Base-by-base conservation (phyloP, 2,113 vertebrate genomes). In the Xenotilapia caudafasciata region DNA sequence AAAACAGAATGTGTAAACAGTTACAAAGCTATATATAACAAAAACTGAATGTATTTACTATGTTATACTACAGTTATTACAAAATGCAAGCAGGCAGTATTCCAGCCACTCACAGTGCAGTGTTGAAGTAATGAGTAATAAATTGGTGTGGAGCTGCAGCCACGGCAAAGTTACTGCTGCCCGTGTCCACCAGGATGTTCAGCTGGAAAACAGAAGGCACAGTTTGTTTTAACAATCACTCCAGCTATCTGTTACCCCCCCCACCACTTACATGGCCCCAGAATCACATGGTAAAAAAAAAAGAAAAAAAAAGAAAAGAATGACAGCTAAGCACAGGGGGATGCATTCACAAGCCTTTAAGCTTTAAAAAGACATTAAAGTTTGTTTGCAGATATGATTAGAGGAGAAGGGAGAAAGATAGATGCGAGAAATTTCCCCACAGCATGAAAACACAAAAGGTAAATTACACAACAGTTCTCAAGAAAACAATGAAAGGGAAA, bases 161-260 rank as follows among this genome's bases (percentile, higher is more conserved):
- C 84, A 99, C 98, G 1, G 99, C 98, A 83, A 99, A 99, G 97
- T 99, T 99, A 91, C 99, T 99, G 97, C 99, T 99, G 62, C 99
- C 99, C 0, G 99, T 99, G 89, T 99, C 99, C 55, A 99, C 97
- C 90, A 99, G 97, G 93, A 99, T 98, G 95, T 99, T 99, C 62
- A 99, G 92, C 99, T 99, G 97, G 14, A 95, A 93, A 75, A 93
- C 79, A 96, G 54, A 70, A 82, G 53, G 35, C 15, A 70, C 26
- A 53, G 54, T 68, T 73, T 86, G 23, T 31, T 84, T 87, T 80
- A 89, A 84, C 45, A 87, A 56, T 5, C 15, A 10, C 31, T 21
- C 26, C 21, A 51, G 19, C 21, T 15, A 42, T 80, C 47, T 70
- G 79, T 19, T 33, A 15, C 23, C 26, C 3, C 35, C n/a, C 60